A percentile compares a stretch with the other conserved stretches of the same genome.
Evolutionary conservation across 2,888 invertebrate genomes (phyloP).

Genomic region (Neoaliturus tenellus): DNA sequence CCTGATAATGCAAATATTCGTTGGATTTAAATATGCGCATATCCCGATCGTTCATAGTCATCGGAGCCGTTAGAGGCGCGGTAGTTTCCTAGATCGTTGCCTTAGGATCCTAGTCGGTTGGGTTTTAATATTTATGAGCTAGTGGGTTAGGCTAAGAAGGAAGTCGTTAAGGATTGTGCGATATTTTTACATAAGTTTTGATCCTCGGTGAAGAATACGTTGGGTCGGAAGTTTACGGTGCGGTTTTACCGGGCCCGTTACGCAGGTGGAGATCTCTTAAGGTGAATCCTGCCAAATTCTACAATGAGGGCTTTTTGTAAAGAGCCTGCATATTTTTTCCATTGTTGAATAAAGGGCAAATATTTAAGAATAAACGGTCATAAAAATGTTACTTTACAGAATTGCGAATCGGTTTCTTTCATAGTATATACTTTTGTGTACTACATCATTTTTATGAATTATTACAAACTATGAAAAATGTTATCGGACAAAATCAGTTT

Average conservation of each 20-base stretch:
- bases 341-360: no score
- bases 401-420: no score
- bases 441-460: no score
- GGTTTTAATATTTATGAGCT: slow-evolving; percentile 41
- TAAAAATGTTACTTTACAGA: no score
- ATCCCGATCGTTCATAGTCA: slow-evolving; percentile 8
- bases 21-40: slow-evolving; percentile 48
- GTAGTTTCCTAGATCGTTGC: not conserved
- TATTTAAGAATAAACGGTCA: no score
- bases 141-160: slow-evolving; percentile 49
- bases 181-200: not conserved
- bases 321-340: no score
- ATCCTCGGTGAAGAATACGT: not conserved
- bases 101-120: slow-evolving; percentile 1
- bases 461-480: no score
- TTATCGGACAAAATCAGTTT: no score
- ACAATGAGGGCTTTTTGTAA: no score
- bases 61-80: slow-evolving; percentile 2
- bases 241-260: not conserved
- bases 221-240: slow-evolving; percentile 8
- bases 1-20: not conserved
- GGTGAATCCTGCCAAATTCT: not conserved
- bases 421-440: no score
- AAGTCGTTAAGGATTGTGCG: slow-evolving; percentile 40
- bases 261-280: not conserved